Evolutionary conservation across 2,888 invertebrate species (phyloP).

Genomic region (Pyrgus malvae): DNA sequence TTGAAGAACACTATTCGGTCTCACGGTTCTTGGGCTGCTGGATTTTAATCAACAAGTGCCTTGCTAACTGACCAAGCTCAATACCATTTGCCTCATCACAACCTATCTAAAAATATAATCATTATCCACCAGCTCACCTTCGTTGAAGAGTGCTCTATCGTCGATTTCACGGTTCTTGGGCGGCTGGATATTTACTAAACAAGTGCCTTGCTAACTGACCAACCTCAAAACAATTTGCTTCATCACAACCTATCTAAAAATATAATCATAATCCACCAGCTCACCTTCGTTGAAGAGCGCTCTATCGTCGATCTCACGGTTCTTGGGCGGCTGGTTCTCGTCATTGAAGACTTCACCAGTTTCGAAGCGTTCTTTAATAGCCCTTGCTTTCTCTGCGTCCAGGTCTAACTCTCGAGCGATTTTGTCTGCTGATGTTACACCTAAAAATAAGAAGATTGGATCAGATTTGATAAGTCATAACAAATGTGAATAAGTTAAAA

Average conservation of each 20-base stretch:
- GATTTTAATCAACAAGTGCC: too few relatives aligned
- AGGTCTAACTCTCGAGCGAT: conserved; percentile 79
- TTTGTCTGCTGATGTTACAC: conserved; percentile 79
- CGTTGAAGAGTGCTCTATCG: conserved; percentile 90
- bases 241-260: not conserved
- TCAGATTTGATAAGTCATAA: too few relatives aligned
- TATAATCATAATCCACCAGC: conserved; percentile 22
- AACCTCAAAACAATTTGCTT: not conserved
- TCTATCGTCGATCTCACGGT: conserved; percentile 85
- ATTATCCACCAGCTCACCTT: conserved; percentile 76
- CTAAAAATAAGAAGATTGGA: conserved; percentile 42
- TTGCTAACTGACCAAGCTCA: not conserved
- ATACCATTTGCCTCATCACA: not conserved
- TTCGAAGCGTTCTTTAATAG: conserved; percentile 85
- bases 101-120: not conserved
- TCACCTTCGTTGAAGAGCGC: conserved; percentile 91
- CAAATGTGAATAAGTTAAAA: too few relatives aligned
- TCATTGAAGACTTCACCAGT: conserved; percentile 88
- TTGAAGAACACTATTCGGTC: too few relatives aligned
- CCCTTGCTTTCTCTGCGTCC: conserved; percentile 81
- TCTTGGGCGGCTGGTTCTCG: conserved; percentile 77
- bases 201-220: not conserved
- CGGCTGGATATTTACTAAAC: too few relatives aligned
- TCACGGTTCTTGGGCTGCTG: too few relatives aligned
- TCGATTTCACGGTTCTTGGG: conserved; percentile 81